Percentiles rank a stretch among this genome's conserved stretches.
Evolutionary conservation across 2,113 vertebrate genomes (phyloP).

Genomic region (Chitala chitala): DNA sequence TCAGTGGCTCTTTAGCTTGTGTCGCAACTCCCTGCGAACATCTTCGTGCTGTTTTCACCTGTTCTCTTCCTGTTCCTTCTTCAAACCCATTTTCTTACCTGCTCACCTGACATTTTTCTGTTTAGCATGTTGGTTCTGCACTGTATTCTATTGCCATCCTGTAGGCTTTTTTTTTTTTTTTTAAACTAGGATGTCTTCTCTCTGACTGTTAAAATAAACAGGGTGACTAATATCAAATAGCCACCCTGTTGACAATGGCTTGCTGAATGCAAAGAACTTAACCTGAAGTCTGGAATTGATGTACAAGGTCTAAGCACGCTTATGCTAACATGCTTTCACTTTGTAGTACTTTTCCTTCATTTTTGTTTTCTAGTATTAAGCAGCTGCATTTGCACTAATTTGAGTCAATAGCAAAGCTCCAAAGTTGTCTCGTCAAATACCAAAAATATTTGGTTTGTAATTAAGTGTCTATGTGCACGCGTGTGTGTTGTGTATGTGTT

Average conservation of each 20-base stretch:
- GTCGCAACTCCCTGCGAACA: background rate
- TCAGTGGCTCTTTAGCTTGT: background rate
- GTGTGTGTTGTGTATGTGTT: conserved; percentile 42
- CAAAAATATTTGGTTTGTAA: conserved; percentile 73
- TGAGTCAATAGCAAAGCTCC: conserved; percentile 76
- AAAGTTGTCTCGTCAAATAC: conserved; percentile 72
- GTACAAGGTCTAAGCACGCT: conserved; percentile 49
- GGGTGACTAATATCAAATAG: background rate
- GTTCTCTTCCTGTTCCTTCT: background rate
- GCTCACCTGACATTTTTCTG: background rate
- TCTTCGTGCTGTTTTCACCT: background rate
- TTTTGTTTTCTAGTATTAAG: conserved; percentile 32
- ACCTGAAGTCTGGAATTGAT: conserved; percentile 22
- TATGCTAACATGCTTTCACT: conserved; percentile 50
- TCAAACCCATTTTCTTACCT: background rate
- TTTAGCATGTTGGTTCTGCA: background rate
- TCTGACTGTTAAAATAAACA: conserved; percentile 17
- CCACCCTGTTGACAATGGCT: background rate
- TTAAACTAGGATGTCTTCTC: no score
- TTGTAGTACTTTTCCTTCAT: conserved; percentile 24
- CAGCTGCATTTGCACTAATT: conserved; percentile 70
- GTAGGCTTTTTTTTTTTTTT: no score
- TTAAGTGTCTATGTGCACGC: conserved; percentile 41
- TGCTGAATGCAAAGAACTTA: background rate
- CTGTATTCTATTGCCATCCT: no score